Base-by-base conservation (phyloP, 2,113 vertebrate species). In the Zingel zingel region DNA sequence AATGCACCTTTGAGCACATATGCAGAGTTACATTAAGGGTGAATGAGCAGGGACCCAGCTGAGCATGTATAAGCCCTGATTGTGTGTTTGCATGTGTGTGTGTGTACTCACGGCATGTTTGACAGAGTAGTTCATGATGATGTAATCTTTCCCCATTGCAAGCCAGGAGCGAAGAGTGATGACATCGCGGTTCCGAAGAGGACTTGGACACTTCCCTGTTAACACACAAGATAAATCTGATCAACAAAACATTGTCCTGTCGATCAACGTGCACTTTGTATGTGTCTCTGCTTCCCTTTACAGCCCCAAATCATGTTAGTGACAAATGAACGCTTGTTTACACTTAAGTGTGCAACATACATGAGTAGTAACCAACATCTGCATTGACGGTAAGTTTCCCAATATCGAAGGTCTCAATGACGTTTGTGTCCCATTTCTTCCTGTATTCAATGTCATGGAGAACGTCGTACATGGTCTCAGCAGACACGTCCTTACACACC, bases 41-140 rank as follows among this genome's bases (percentile, higher is more conserved):
- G 30, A 83, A 53, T 51, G n/a, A 50, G 50, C n/a, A 27, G 23
- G 25, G 25, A 13, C 48, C 8, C 14, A 74, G 18, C 14, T 47
- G 64, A 45, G 23, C 62, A 61, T 36, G 54, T 62, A 18, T 25
- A 18, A 27, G 16, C n/a, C 23, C 5, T 48, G 14, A 51, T 47
- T 74, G 11, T 79, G 51, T 33, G 23, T 50, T 19, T 65, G 23
- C 45, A 3, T 78, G 50, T 54, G 75, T 54, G 75, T 73, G 36
- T 6, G 25, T 39, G 2, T 56, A 96, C 97, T 97, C 82, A 99
- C 98, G 0, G 95, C 83, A 66, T 99, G 98, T 90, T 98, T 99
- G 75, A 99, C 96, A 0, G 97, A 99, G 94, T 98, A 98, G 95
- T 99, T 99, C 97, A 99, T 99, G 94, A 99, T 99, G 96, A 99